These are phyloP conservation scores for Cherax destructor DNA, from an alignment of 1,140 invertebrate genomes.

Conservation along the genomic window DNA sequence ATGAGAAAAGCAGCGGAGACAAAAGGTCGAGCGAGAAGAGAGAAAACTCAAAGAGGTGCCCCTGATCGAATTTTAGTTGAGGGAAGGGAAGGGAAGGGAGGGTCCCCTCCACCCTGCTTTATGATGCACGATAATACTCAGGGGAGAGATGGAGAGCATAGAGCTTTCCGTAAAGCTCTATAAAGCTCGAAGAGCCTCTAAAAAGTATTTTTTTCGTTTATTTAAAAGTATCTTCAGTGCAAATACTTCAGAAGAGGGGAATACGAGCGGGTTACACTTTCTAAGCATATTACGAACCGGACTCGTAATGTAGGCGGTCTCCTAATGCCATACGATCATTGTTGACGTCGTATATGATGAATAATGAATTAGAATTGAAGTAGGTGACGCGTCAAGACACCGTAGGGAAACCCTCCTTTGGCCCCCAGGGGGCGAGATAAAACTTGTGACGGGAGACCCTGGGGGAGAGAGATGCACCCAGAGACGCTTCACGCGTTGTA, in stretches of 20 bases:
- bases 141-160: too few relatives aligned
- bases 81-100: background rate
- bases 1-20: conserved; percentile 51
- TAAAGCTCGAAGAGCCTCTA: too few relatives aligned
- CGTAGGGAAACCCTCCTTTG: background rate
- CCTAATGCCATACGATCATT: conserved; percentile 33
- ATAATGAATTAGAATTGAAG: conserved; percentile 54
- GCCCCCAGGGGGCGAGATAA: conserved; percentile 4
- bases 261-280: too few relatives aligned
- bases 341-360: conserved; percentile 32
- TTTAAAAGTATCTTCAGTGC: too few relatives aligned
- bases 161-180: too few relatives aligned
- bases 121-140: background rate
- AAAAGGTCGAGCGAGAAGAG: conserved; percentile 15
- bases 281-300: too few relatives aligned
- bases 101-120: too few relatives aligned
- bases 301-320: background rate
- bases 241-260: too few relatives aligned
- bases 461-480: background rate
- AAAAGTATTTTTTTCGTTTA: too few relatives aligned
- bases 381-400: conserved; percentile 38
- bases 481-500: background rate
- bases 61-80: conserved; percentile 43
- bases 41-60: background rate
- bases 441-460: background rate